Base-by-base conservation (phyloP, 1,140 invertebrate genomes). In the Agraylea sexmaculata region DNA sequence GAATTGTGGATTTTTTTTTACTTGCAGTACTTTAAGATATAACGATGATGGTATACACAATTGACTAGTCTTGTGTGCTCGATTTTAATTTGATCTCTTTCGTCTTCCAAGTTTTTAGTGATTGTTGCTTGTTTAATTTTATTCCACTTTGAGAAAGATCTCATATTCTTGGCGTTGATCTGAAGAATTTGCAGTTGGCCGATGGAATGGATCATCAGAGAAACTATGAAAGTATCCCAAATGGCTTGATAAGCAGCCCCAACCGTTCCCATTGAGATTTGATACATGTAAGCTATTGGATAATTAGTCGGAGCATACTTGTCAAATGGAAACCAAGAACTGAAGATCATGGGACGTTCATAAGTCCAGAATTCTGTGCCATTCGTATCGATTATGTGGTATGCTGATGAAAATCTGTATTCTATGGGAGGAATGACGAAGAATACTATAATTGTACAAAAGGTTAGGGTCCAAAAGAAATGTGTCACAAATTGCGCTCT, bases 301-400 rank as follows among this genome's bases (percentile, higher is more conserved):
- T 51, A 49, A 31, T 47, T 39, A 2, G 37, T 21, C 11, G 11
- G 29, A 13, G 35, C 33, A 36, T 45, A 46, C 29, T 46, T 51
- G 19, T 51, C 47, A 28, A 51, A 51, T 10, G 50, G 50, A 45
- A 51, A 51, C 50, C 50, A 51, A 18, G 50, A 51, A 30, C 50
- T 51, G 38, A 51, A 51, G 13, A 51, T 46, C 45, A 49, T 44
- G 3, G 50, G 50, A 34, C 37, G 32, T 8, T 38, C 21, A 12
- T 44, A 45, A 2, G 42, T 28, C 41, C 47, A 46, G 23, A 12
- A 47, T 25, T 46, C 37, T 6, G 47, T 49, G 11, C 50, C 50
- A 34, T 51, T 51, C 12, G 21, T 30, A 18, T 36, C 45, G 6
- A 32, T 13, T 21, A 11, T 42, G 32, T 51, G 44, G 20, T 49